Evolutionary conservation across 2,797 vertebrate genomes (phyloP).

Genomic region (Coccyzus lansbergi): DNA sequence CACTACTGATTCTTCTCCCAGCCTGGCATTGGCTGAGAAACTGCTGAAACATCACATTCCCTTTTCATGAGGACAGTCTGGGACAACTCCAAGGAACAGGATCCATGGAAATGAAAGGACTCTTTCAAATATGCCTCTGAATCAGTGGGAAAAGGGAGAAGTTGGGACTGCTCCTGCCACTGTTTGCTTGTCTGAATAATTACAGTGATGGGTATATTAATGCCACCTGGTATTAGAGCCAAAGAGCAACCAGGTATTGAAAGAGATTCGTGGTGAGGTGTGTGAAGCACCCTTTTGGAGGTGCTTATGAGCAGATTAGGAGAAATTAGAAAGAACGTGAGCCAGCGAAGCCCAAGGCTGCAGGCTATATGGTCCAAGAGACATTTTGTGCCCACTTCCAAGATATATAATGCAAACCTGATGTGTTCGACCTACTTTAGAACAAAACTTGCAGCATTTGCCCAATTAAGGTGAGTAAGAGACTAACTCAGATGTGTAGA

Average conservation of each 20-base stretch:
- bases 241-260: background rate
- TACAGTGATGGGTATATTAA: conserved; percentile 36
- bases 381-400: background rate
- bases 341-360: background rate
- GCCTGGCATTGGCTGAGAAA: conserved; percentile 48
- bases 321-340: background rate
- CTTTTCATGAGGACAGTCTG: conserved; percentile 42
- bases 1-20: conserved; percentile 18
- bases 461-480: background rate
- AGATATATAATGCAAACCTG: background rate
- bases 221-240: background rate
- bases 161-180: background rate
- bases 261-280: conserved; percentile 7
- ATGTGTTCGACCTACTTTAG: background rate
- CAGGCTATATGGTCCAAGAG: background rate
- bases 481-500: background rate
- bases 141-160: conserved; percentile 23
- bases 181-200: conserved; percentile 40
- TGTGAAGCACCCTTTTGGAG: background rate
- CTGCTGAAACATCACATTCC: conserved; percentile 54
- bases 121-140: conserved; percentile 26
- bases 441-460: background rate
- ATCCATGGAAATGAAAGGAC: conserved; percentile 39
- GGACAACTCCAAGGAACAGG: conserved; percentile 45
- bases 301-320: conserved; percentile 27